phyloP scores from a whole-genome alignment of 2,113 vertebrate genomes.

The Hassar affinis region DNA sequence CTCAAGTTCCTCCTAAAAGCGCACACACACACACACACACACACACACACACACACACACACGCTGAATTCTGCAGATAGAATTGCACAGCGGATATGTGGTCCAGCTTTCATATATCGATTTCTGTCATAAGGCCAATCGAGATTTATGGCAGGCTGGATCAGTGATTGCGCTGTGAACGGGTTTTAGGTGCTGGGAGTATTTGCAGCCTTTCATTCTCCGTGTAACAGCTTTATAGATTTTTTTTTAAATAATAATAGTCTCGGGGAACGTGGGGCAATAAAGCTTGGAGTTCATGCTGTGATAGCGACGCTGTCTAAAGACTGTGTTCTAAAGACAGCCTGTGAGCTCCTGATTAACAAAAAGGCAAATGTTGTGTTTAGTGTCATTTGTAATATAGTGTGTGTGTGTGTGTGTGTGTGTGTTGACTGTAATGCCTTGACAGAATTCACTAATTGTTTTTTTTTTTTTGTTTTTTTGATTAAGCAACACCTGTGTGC shows the following conservation, averaged over 20 bases:
- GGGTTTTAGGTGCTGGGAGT: constrained; percentile 4
- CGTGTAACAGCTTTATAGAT: neutral
- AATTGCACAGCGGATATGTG: constrained; percentile 33
- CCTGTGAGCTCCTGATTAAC: neutral
- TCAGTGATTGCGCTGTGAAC: constrained; percentile 26
- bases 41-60: neutral
- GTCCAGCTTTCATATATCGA: constrained; percentile 45
- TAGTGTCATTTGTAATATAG: neutral
- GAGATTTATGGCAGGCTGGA: constrained; percentile 42
- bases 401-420: constrained; percentile 5
- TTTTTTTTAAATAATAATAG: constrained; percentile 24
- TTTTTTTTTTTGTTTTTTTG: no score
- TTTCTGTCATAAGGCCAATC: constrained; percentile 49
- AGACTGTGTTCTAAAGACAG: neutral
- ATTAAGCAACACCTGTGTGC: neutral
- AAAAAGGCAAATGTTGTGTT: neutral
- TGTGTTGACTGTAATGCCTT: neutral
- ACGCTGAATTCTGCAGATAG: constrained; percentile 15
- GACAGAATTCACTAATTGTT: neutral
- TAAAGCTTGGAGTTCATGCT: neutral
- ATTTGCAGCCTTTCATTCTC: constrained; percentile 23
- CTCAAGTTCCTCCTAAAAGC: constrained; percentile 1
- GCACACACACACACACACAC: neutral
- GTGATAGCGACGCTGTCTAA: neutral
- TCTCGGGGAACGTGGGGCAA: constrained; percentile 1